phyloP scores from a whole-genome alignment of 1,140 invertebrate species.

The Grapholita molesta region DNA sequence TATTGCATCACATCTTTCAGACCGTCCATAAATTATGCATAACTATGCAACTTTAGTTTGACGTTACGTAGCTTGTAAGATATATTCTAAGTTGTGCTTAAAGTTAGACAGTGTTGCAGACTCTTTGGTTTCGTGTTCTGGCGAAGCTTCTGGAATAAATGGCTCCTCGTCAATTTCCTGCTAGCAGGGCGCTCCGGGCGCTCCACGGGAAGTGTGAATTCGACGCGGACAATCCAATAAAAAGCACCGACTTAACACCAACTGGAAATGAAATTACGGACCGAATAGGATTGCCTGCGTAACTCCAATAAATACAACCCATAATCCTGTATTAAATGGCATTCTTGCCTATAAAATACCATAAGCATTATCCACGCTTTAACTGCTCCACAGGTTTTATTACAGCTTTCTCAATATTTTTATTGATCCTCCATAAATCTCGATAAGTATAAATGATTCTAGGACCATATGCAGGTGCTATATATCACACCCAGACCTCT shows the following conservation, averaged over 20 bases:
- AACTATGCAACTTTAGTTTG: background rate
- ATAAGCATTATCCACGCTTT: constrained; percentile 16
- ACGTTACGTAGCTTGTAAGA: background rate
- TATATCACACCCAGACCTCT: constrained; percentile 30
- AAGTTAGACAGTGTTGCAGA: constrained; percentile 30
- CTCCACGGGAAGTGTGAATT: constrained; percentile 43
- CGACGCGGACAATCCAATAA: constrained; percentile 35
- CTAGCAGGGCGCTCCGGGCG: no score
- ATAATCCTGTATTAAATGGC: constrained; percentile 42
- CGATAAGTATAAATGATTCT: constrained; percentile 32
- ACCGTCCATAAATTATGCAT: background rate
- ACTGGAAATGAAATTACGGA: background rate
- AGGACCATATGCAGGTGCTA: constrained; percentile 33
- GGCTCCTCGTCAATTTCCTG: constrained; percentile 32
- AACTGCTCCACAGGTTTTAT: constrained; percentile 29
- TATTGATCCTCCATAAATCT: constrained; percentile 46
- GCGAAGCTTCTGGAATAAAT: constrained; percentile 23
- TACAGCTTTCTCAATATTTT: constrained; percentile 37
- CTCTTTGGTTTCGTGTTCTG: constrained; percentile 33
- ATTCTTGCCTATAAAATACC: constrained; percentile 32
- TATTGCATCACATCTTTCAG: no score
- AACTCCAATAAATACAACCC: constrained; percentile 16
- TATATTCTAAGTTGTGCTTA: constrained; percentile 22
- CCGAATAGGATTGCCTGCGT: constrained; percentile 2
- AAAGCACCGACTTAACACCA: constrained; percentile 20